Percentiles rank a stretch among this genome's conserved stretches.
These are phyloP conservation scores for Actinernus sp. DNA, from an alignment of 92 coral and sea anemone species.

Conservation along the genomic window DNA sequence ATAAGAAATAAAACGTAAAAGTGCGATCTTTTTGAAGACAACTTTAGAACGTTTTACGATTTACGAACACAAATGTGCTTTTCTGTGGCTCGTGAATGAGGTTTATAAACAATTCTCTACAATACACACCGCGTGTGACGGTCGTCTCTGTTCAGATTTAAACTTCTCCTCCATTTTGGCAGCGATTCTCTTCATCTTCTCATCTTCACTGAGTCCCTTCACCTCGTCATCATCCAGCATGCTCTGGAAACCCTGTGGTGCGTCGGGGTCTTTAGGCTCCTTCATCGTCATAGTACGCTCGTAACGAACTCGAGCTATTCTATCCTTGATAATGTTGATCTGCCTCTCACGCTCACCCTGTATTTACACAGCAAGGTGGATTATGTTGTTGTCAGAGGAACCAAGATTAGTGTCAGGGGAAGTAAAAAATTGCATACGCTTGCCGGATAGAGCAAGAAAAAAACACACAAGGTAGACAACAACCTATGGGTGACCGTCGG, in stretches of 20 bases:
- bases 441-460: too few species aligned
- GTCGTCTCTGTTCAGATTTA: conserved; percentile 82
- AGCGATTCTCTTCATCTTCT: conserved; percentile 93
- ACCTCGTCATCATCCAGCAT: conserved; percentile 87
- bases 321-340: conserved; percentile 93
- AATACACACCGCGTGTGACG: conserved; percentile 41
- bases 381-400: too few species aligned
- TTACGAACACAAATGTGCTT: too few species aligned
- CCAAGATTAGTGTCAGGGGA: too few species aligned
- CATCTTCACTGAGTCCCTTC: conserved; percentile 87
- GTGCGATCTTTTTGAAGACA: too few species aligned
- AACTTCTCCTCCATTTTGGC: conserved; percentile 99
- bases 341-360: conserved; percentile 98
- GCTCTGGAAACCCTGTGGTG: conserved; percentile 85
- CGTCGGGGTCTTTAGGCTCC: conserved; percentile 81
- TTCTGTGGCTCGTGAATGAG: too few species aligned
- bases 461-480: too few species aligned
- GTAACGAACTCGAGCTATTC: conserved; percentile 94
- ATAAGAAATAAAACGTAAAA: too few species aligned
- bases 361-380: too few species aligned
- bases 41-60: too few species aligned
- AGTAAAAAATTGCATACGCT: too few species aligned
- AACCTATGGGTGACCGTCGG: too few species aligned
- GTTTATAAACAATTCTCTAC: neutral
- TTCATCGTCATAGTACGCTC: conserved; percentile 98